Evolutionary conservation across 92 coral and sea anemone species (phyloP).

Genomic region (Meandrina meandrites): DNA sequence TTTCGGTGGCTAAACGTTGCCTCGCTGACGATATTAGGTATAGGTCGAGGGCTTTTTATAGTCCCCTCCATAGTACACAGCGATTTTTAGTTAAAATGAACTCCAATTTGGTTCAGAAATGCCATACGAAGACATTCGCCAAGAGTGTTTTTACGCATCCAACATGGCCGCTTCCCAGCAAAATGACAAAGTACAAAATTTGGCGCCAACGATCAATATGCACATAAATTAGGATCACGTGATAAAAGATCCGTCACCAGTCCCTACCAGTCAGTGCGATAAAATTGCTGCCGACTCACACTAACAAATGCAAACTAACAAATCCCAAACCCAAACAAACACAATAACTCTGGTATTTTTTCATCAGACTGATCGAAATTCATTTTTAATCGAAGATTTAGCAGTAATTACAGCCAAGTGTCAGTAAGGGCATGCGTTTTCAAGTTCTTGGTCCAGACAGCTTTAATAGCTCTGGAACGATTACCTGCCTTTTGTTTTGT

Average conservation of each 20-base stretch:
- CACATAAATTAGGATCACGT: conserved; percentile 21
- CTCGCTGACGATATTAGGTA: conserved; percentile 84
- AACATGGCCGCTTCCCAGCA: conserved; percentile 55
- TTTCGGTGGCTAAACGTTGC: conserved; percentile 94
- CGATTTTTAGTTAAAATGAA: conserved; percentile 12
- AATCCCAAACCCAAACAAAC: no score
- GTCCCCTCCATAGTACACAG: conserved; percentile 64
- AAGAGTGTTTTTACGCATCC: background rate
- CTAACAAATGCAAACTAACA: no score
- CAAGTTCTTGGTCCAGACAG: no score
- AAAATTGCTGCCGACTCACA: no score
- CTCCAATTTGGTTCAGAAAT: conserved; percentile 15
- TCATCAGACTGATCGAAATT: no score
- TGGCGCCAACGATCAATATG: conserved; percentile 86
- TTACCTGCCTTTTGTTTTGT: no score
- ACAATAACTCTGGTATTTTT: no score
- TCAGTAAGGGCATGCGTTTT: no score
- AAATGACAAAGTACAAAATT: conserved; percentile 66
- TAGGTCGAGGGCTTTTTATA: conserved; percentile 93
- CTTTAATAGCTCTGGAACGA: no score
- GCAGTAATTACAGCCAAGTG: no score
- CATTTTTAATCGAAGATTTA: no score
- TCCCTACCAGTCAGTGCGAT: background rate
- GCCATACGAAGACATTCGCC: conserved; percentile 35
- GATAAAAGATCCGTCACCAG: conserved; percentile 3